Percentiles rank a stretch among this genome's conserved stretches.
phyloP scores from a whole-genome alignment of 2,888 invertebrate genomes.

The Fragum fragum region DNA sequence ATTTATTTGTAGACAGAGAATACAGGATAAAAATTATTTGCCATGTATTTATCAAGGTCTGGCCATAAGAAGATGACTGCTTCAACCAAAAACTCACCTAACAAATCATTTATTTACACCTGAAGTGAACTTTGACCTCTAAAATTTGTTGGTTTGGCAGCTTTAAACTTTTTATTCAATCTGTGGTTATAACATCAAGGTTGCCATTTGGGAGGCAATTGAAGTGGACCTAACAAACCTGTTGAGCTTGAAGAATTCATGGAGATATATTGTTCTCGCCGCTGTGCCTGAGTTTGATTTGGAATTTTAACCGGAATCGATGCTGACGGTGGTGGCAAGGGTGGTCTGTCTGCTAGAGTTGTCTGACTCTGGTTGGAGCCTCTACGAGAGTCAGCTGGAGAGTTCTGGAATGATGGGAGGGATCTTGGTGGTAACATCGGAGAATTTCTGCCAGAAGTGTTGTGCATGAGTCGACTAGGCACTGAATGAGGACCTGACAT shows the following conservation, averaged over 20 bases:
- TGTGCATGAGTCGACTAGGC: conserved; percentile 42
- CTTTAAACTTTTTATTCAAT: too few relatives aligned
- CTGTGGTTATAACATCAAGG: too few relatives aligned
- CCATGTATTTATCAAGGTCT: too few relatives aligned
- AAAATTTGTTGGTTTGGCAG: too few relatives aligned
- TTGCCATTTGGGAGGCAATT: too few relatives aligned
- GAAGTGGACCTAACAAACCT: too few relatives aligned
- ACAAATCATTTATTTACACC: too few relatives aligned
- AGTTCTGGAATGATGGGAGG: conserved; percentile 45
- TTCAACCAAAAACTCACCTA: too few relatives aligned
- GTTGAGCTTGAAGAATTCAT: conserved; percentile 57
- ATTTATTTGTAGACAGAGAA: too few relatives aligned
- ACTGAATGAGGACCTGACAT: conserved; percentile 59
- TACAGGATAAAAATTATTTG: too few relatives aligned
- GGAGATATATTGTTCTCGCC: conserved; percentile 58
- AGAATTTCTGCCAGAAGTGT: conserved; percentile 35
- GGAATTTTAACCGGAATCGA: conserved; percentile 44
- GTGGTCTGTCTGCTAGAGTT: conserved; percentile 69
- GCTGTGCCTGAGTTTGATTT: conserved; percentile 19
- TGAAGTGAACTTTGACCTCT: too few relatives aligned
- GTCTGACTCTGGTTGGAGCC: conserved; percentile 55
- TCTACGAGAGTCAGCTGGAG: conserved; percentile 33
- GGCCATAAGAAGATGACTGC: too few relatives aligned
- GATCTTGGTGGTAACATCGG: conserved; percentile 51
- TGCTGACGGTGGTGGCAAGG: conserved; percentile 63